These are phyloP conservation scores for Habroteleia sp. DNA, from an alignment of 2,888 invertebrate species.

Conservation along the genomic window DNA sequence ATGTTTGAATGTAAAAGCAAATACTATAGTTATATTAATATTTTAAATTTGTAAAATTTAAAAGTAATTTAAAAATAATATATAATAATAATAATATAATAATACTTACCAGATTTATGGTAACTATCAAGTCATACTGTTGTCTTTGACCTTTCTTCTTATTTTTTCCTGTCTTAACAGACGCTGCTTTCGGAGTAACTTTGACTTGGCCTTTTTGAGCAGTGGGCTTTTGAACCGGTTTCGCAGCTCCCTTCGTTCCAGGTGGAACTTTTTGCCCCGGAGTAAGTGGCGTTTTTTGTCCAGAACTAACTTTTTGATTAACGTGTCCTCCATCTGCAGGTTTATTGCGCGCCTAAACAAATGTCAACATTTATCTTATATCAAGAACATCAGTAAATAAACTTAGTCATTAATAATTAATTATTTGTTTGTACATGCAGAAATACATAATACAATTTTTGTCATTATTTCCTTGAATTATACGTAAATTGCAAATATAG, in stretches of 20 bases:
- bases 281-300: conserved; percentile 84
- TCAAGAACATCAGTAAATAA: no score
- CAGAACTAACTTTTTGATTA: conserved; percentile 86
- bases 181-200: conserved; percentile 80
- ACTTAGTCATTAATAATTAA: no score
- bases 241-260: conserved; percentile 83
- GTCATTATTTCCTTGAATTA: no score
- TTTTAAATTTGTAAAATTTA: no score
- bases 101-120: conserved; percentile 90
- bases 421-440: no score
- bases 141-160: conserved; percentile 90
- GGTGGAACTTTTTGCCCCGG: conserved; percentile 84
- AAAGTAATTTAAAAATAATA: no score
- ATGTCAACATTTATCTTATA: background rate
- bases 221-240: conserved; percentile 86
- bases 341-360: conserved; percentile 88
- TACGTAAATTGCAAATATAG: no score
- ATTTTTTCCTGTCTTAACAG: conserved; percentile 86
- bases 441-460: no score
- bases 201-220: conserved; percentile 89
- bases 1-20: no score
- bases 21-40: no score
- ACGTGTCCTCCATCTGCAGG: conserved; percentile 90
- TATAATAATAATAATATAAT: background rate
- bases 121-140: conserved; percentile 90